Evolutionary conservation across 2,797 vertebrate genomes (phyloP), one percentile per base, ranked within the genome.

Genomic region (Cyprinodon diabolis): DNA sequence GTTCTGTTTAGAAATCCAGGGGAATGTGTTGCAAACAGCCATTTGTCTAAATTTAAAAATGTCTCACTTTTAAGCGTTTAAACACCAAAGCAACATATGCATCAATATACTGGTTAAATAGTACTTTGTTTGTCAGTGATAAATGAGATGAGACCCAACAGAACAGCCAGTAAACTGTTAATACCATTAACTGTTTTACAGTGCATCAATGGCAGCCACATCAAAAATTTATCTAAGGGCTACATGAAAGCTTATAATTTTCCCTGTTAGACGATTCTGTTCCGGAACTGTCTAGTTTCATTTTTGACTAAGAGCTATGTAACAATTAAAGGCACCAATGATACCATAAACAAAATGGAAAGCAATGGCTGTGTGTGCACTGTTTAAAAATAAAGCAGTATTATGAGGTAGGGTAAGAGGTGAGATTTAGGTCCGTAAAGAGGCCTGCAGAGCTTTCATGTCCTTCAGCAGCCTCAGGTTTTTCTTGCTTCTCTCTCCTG

Each of bases 361-460:
- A 49, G 14, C 19, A 1, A 11, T 14, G 58, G 4, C 3, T 6
- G 2, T 43, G 60, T 45, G 8, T 47, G 25, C 30, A 43, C 19
- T 45, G 5, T 76, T 15, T 21, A 75, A 72, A 23, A 5, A 1
- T 74, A 52, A 80, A 57, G 69, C 45, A 30, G 56, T 35, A 63
- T 35, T 43, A 65, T 23, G 4, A 58, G 57, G 40, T 63, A 71
- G 67, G 54, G 23, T 45, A 4, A 66, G 0, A 83, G 78, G 89
- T 63, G 72, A 89, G 90, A 60, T 51, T 94, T 94, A 90, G 86
- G 76, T 94, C 83, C 91, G 93, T 47, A 99, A 90, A 0, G 97
- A 98, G 21, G 87, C 96, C 94, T 97, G 97, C 86, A 99, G 94
- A 71, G 94, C 95, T 82, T 95, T 97, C 98, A 99, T 97, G 74